These are phyloP conservation scores for Agriopis leucophaearia DNA, from an alignment of 2,888 invertebrate species.

Conservation along the genomic window DNA sequence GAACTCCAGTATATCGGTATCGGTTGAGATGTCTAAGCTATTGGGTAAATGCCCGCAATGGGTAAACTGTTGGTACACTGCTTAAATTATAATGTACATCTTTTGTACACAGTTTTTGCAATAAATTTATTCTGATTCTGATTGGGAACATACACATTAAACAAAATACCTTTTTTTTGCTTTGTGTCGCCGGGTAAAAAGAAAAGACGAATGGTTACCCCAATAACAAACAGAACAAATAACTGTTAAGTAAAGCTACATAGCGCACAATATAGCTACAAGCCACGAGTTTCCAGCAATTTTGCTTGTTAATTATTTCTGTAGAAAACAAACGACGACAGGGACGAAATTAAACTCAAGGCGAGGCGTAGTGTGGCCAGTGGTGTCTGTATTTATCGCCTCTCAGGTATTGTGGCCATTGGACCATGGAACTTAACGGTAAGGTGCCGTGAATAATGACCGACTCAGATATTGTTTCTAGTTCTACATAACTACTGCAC, in stretches of 20 bases:
- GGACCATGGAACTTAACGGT: conserved; percentile 51
- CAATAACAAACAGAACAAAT: conserved; percentile 22
- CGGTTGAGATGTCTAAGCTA: too few relatives aligned
- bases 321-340: conserved; percentile 33
- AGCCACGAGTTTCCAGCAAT: conserved; percentile 22
- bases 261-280: conserved; percentile 7
- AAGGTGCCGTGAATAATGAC: conserved; percentile 52
- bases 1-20: too few relatives aligned
- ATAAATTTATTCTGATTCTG: too few relatives aligned
- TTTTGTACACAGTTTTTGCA: too few relatives aligned
- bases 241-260: conserved; percentile 6
- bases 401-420: conserved; percentile 47
- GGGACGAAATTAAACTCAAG: conserved; percentile 29
- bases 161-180: not conserved
- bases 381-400: conserved; percentile 44
- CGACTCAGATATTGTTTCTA: conserved; percentile 46
- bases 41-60: too few relatives aligned
- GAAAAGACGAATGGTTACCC: conserved; percentile 10
- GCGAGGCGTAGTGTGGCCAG: conserved; percentile 21
- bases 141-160: not conserved
- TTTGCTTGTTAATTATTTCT: conserved; percentile 32
- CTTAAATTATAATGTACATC: too few relatives aligned
- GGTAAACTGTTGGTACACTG: too few relatives aligned
- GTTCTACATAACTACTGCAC: conserved; percentile 15
- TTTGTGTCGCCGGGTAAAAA: not conserved